Evolutionary conservation across 2,888 invertebrate genomes (phyloP).

Genomic region (Plusia festucae): DNA sequence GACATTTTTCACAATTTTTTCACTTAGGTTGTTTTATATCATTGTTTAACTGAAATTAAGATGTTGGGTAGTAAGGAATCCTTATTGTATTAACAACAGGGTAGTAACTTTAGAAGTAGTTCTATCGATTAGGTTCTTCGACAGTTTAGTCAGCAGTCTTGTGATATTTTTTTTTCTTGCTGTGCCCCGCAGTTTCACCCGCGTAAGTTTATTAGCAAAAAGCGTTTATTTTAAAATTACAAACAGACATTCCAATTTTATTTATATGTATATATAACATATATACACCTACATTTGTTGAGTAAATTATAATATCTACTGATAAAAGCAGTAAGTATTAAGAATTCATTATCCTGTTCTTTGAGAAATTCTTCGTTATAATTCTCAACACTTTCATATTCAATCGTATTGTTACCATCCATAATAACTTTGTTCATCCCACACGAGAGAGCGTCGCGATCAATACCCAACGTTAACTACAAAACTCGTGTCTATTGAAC

Average conservation of each 20-base stretch:
- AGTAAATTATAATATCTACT: too few species aligned
- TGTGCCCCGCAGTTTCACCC: too few species aligned
- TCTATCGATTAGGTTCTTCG: too few species aligned
- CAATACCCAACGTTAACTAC: constrained; percentile 17
- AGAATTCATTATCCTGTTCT: background rate
- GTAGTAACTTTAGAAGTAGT: too few species aligned
- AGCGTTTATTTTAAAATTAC: too few species aligned
- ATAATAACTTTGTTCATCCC: background rate
- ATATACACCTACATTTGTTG: too few species aligned
- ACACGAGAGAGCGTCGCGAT: constrained; percentile 9
- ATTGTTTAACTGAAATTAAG: constrained; percentile 19
- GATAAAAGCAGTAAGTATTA: too few species aligned
- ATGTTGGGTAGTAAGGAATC: constrained; percentile 10
- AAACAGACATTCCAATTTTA: too few species aligned
- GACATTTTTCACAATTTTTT: constrained; percentile 32
- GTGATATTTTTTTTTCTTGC: too few species aligned
- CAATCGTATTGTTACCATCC: constrained; percentile 12
- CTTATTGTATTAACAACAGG: background rate
- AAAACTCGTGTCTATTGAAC: constrained; percentile 21
- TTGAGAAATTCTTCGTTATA: background rate
- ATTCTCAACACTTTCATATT: constrained; percentile 5
- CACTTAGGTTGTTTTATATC: constrained; percentile 21
- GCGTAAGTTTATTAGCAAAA: too few species aligned
- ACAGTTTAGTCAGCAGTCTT: too few species aligned
- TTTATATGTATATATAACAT: too few species aligned